Percentiles rank a stretch among this genome's conserved stretches.
phyloP scores from a whole-genome alignment of 2,113 vertebrate species.

The Seriola quinqueradiata region DNA sequence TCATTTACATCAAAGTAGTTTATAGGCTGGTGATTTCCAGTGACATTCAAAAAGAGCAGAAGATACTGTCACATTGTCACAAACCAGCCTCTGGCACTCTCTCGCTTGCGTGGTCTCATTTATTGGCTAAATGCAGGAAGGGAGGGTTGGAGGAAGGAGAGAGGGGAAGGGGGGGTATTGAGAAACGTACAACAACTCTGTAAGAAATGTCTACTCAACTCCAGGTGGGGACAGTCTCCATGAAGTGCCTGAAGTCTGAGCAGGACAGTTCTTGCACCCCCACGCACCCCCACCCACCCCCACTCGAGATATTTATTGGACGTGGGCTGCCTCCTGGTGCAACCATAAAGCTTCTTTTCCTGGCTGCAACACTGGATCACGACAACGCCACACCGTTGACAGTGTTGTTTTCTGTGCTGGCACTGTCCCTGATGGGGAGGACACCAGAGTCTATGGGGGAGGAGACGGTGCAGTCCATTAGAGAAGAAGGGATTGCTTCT shows the following conservation, averaged over 20 bases:
- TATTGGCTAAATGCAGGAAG: slow-evolving; percentile 65
- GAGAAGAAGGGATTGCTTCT: slow-evolving; percentile 46
- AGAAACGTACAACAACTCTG: slow-evolving; percentile 51
- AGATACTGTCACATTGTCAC: slow-evolving; percentile 61
- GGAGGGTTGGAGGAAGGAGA: slow-evolving; percentile 10
- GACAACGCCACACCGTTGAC: slow-evolving; percentile 86
- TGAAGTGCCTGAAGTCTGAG: slow-evolving; percentile 47
- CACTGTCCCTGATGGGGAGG: slow-evolving; percentile 72
- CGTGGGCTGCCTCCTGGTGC: slow-evolving; percentile 41
- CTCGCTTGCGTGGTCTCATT: slow-evolving; percentile 56
- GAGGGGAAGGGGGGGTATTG: slow-evolving; percentile 17
- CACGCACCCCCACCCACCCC: not conserved
- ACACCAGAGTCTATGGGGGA: slow-evolving; percentile 82
- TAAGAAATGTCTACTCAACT: slow-evolving; percentile 52
- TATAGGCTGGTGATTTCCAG: slow-evolving; percentile 80
- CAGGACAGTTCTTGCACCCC: slow-evolving; percentile 6
- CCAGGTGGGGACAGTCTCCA: slow-evolving; percentile 52
- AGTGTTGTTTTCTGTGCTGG: slow-evolving; percentile 87
- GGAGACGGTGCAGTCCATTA: slow-evolving; percentile 76
- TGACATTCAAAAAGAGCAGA: slow-evolving; percentile 69
- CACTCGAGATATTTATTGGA: slow-evolving; percentile 20
- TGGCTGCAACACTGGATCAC: slow-evolving; percentile 66
- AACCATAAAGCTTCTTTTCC: slow-evolving; percentile 55
- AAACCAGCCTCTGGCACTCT: slow-evolving; percentile 69
- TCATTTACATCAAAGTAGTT: slow-evolving; percentile 62